Evolutionary conservation across 2,888 invertebrate genomes (phyloP).

Genomic region (Rhamphomyia laevipes): DNA sequence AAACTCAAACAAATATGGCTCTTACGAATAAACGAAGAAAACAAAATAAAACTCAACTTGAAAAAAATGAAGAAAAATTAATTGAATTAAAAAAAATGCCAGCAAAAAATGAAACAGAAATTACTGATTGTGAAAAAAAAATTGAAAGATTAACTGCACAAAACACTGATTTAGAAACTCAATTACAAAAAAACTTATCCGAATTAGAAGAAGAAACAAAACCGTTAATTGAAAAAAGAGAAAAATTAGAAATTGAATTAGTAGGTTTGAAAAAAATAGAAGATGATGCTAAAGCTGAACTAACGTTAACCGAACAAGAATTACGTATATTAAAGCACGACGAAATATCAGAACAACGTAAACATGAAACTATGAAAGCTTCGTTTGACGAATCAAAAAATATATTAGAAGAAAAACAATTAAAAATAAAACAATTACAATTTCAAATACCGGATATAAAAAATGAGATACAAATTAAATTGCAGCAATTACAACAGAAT

Average conservation of each 20-base stretch:
- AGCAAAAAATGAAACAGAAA: conserved; percentile 59
- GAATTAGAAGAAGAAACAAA: conserved; percentile 44
- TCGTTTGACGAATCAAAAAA: conserved; percentile 41
- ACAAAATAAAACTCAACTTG: conserved; percentile 55
- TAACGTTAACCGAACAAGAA: conserved; percentile 55
- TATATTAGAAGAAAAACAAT: conserved; percentile 49
- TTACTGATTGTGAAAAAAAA: conserved; percentile 50
- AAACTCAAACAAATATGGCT: conserved; percentile 52
- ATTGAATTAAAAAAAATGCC: conserved; percentile 53
- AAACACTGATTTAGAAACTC: conserved; percentile 44
- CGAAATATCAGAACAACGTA: conserved; percentile 31
- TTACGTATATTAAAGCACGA: conserved; percentile 54
- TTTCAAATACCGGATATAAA: conserved; percentile 39
- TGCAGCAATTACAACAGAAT: conserved; percentile 22
- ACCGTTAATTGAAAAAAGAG: conserved; percentile 43
- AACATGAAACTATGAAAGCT: conserved; percentile 27
- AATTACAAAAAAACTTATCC: conserved; percentile 49
- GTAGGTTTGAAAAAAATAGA: conserved; percentile 56
- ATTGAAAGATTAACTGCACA: conserved; percentile 43
- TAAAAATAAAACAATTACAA: conserved; percentile 49
- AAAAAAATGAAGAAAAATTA: conserved; percentile 55
- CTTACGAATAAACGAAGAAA: conserved; percentile 63
- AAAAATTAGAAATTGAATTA: conserved; percentile 47
- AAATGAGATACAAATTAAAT: conserved; percentile 39
- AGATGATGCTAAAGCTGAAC: conserved; percentile 53